phyloP scores from a whole-genome alignment of 30 jellyfish, hydroid and myxozoan species.

The Aurelia aurita complex sp. Pacific region DNA sequence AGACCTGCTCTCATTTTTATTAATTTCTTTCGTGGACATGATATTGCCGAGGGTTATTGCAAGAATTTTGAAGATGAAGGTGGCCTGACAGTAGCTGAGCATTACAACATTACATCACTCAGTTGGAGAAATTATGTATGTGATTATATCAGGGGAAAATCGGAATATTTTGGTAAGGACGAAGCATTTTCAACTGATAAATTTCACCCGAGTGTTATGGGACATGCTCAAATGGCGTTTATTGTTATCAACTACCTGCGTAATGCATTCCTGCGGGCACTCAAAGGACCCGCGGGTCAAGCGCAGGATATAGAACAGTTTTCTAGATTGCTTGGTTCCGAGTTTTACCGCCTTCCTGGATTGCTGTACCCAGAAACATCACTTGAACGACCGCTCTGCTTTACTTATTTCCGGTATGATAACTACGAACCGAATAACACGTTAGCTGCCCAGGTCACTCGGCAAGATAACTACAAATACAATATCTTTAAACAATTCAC shows the following conservation, averaged over 20 bases:
- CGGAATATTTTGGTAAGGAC: slow-evolving; percentile 56
- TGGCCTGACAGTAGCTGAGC: slow-evolving; percentile 87
- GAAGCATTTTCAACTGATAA: slow-evolving; percentile 64
- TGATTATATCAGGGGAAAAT: slow-evolving; percentile 63
- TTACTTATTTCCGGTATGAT: slow-evolving; percentile 76
- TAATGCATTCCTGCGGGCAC: slow-evolving; percentile 79
- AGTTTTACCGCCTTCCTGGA: slow-evolving; percentile 67
- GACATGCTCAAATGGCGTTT: slow-evolving; percentile 99
- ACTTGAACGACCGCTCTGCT: slow-evolving; percentile 77
- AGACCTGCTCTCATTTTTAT: slow-evolving; percentile 80
- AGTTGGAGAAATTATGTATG: slow-evolving; percentile 97
- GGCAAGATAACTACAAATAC: slow-evolving; percentile 81
- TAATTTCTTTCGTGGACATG: slow-evolving; percentile 95
- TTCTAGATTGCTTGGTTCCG: slow-evolving; percentile 28
- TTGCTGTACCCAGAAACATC: slow-evolving; percentile 80
- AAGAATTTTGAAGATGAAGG: slow-evolving; percentile 95
- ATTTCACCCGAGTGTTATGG: slow-evolving; percentile 94
- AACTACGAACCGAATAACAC: slow-evolving; percentile 89
- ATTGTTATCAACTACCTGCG: slow-evolving; percentile 86
- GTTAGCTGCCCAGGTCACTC: slow-evolving; percentile 66
- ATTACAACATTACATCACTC: slow-evolving; percentile 82
- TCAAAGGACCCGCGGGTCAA: slow-evolving; percentile 76
- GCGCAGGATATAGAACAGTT: slow-evolving; percentile 60
- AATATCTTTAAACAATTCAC: slow-evolving; percentile 85
- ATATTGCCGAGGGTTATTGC: slow-evolving; percentile 74